Evolutionary conservation across 1,140 invertebrate genomes (phyloP), one percentile per base, ranked within the genome.

Genomic region (Ips typographus): DNA sequence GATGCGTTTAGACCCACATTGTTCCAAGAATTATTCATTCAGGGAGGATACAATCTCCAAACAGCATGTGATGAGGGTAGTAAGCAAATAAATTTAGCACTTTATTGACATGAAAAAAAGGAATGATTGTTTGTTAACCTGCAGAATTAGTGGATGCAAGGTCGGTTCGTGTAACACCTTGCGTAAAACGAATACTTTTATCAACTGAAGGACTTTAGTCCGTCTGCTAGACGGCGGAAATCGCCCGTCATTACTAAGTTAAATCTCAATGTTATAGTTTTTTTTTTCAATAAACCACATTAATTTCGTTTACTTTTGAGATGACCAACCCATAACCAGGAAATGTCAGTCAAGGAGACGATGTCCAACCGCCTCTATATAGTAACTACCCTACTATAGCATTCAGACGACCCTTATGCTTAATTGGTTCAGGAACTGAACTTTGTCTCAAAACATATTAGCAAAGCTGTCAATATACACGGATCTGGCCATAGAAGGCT

Each of bases 371-470:
- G 22, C 22, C 22, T 22, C 22, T 22, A 22, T 22, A 22, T 22
- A 22, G 22, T 22, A 22, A 22, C 22, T 22, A 22, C 22, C 22
- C 22, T 22, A 22, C 22, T 22, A 22, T 49, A 49, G 47, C 47
- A 49, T 7, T 8, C 58, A 60, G 8, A 22, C 58, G n/a, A 40
- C 1, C 49, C 4, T 7, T 40, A 5, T 55, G 42, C n/a, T 68
- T 61, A 61, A 68, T 68, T 61, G 49, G 7, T 58, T 68, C 40
- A 68, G 66, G 58, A 68, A 61, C 66, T 68, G 57, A 68, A 68
- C 66, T 68, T 68, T 68, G 66, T 43, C 58, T 61, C 43, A 49
- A 41, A 53, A 36, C 40, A 61, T 41, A 68, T 61, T 68, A 68
- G 66, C 58, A 61, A 61, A 68, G 66, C 66, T 68, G 66, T 68